Evolutionary conservation across 2,113 vertebrate species (phyloP).

Genomic region (Ophiodon elongatus): DNA sequence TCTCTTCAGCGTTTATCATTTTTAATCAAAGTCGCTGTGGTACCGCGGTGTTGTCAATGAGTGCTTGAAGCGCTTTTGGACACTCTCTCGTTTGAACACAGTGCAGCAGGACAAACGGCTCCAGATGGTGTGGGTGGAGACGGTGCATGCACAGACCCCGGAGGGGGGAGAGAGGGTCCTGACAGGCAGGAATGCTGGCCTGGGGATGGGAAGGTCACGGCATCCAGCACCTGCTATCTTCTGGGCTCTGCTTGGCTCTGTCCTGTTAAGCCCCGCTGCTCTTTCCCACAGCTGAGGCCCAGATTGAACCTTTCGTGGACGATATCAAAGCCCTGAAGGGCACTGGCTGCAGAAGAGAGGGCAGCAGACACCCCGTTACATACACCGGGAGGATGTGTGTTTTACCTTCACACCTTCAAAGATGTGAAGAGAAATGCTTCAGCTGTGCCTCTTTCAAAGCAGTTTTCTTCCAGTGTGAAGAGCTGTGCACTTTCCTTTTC

Average conservation of each 20-base stretch:
- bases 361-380: constrained; percentile 36
- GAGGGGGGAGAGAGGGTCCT: constrained; percentile 37
- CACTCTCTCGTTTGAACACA: constrained; percentile 58
- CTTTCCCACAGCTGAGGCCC: constrained; percentile 71
- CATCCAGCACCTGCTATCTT: constrained; percentile 77
- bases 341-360: constrained; percentile 25
- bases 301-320: constrained; percentile 44
- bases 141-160: constrained; percentile 52
- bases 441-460: constrained; percentile 23
- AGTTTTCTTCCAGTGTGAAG: not conserved
- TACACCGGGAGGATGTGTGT: constrained; percentile 33
- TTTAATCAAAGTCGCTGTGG: constrained; percentile 53
- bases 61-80: constrained; percentile 64
- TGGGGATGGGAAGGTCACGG: constrained; percentile 71
- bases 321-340: constrained; percentile 72
- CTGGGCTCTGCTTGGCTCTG: constrained; percentile 51
- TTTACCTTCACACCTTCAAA: constrained; percentile 60
- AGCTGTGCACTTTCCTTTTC: constrained; percentile 19
- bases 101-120: constrained; percentile 61
- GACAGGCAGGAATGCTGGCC: constrained; percentile 77
- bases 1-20: constrained; percentile 42
- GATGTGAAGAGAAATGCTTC: constrained; percentile 37
- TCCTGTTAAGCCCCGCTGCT: constrained; percentile 51
- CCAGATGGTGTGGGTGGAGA: constrained; percentile 79
- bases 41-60: constrained; percentile 43